phyloP scores from a whole-genome alignment of 2,797 vertebrate species.

The Cheirogaleus major region DNA sequence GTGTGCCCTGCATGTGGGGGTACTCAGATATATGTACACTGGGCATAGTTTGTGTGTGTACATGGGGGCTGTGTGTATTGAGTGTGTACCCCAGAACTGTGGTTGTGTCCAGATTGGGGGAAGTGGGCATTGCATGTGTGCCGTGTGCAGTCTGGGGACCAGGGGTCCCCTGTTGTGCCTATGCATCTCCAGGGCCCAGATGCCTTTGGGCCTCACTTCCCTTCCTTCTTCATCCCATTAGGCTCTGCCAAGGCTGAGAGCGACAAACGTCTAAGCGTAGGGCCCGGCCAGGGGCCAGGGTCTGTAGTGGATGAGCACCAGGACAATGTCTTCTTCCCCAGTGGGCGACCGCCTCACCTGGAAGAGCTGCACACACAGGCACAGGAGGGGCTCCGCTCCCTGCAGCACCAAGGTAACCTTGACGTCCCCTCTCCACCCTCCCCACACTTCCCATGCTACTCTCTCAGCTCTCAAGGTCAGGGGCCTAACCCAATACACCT shows the following conservation, averaged over 20 bases:
- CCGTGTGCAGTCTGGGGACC: not conserved
- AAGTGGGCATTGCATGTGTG: not conserved
- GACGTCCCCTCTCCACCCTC: not conserved
- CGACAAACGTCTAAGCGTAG: slow-evolving; percentile 85
- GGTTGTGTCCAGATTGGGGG: not conserved
- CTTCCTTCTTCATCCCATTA: slow-evolving; percentile 74
- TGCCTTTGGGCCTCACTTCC: slow-evolving; percentile 16
- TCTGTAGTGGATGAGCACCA: slow-evolving; percentile 83
- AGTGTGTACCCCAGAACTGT: not conserved
- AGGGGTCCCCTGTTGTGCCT: not conserved
- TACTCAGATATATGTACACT: not conserved
- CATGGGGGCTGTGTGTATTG: not conserved
- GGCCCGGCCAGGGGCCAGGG: slow-evolving; percentile 81
- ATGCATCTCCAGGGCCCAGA: not conserved
- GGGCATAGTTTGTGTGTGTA: not conserved
- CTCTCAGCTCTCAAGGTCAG: not conserved
- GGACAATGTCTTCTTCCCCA: slow-evolving; percentile 96
- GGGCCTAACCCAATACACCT: not conserved
- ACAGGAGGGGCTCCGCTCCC: slow-evolving; percentile 93
- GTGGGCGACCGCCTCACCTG: slow-evolving; percentile 90
- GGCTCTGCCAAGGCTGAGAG: slow-evolving; percentile 86
- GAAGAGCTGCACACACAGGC: slow-evolving; percentile 96
- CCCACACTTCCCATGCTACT: not conserved
- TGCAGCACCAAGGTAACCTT: slow-evolving; percentile 93
- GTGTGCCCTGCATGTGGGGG: not conserved